Conservation (phyloP, 2,888 invertebrate species). For the Erebia epiphron region DNA sequence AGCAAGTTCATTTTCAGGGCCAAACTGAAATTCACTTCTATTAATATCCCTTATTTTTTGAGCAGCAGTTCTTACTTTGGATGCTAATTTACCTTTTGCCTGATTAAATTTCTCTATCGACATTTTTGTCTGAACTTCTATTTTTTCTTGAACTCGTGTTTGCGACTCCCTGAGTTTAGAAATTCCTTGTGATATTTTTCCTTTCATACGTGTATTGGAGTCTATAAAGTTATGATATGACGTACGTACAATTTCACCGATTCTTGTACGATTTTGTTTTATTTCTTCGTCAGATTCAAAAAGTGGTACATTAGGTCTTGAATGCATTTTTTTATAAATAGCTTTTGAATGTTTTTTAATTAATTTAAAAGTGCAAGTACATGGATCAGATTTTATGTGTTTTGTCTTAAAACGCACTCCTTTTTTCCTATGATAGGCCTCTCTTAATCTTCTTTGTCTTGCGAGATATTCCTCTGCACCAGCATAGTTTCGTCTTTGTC, state of each 20-base stretch:
- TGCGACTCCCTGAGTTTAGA: conserved; percentile 43
- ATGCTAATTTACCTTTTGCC: conserved; percentile 39
- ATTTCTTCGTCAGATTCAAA: conserved; percentile 30
- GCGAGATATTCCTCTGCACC: conserved; percentile 28
- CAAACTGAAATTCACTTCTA: not conserved
- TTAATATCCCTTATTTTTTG: conserved; percentile 23
- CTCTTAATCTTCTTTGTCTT: conserved; percentile 36
- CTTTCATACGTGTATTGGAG: conserved; percentile 40
- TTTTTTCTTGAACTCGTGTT: conserved; percentile 38
- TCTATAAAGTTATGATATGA: conserved; percentile 48
- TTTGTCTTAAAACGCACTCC: conserved; percentile 49
- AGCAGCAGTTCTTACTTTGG: conserved; percentile 30
- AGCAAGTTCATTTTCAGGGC: conserved; percentile 31
- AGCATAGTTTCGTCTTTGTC: conserved; percentile 40
- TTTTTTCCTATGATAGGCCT: conserved; percentile 40
- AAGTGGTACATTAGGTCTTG: conserved; percentile 26
- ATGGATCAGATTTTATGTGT: conserved; percentile 59
- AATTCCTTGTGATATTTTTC: conserved; percentile 43
- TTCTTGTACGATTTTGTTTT: conserved; percentile 34
- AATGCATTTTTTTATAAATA: conserved; percentile 40
- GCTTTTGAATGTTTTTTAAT: conserved; percentile 44
- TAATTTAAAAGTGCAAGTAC: conserved; percentile 53
- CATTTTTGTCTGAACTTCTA: conserved; percentile 36
- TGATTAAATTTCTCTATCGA: conserved; percentile 42
- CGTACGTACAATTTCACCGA: conserved; percentile 35